phyloP scores from a whole-genome alignment of 2,113 vertebrate species.

The Catharus fuscescens region DNA sequence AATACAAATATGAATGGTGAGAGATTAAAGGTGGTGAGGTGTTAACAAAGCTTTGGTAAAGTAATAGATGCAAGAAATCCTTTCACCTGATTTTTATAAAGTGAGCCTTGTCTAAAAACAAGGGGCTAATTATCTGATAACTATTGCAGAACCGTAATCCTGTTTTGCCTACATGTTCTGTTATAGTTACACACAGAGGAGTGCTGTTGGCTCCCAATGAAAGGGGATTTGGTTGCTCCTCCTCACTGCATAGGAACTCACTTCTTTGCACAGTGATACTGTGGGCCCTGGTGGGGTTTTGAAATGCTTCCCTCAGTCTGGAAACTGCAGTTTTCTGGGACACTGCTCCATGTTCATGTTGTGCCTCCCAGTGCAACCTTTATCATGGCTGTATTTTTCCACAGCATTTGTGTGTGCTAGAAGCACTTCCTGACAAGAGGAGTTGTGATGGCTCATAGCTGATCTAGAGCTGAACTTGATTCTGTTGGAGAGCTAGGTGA shows the following conservation, averaged over 20 bases:
- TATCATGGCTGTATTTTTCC: background rate
- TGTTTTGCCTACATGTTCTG: background rate
- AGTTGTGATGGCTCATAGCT: background rate
- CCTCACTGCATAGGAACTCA: background rate
- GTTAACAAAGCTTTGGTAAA: slow-evolving; percentile 29
- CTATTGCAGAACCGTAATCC: slow-evolving; percentile 8
- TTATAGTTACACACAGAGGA: background rate
- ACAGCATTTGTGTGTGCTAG: background rate
- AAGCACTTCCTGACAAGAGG: slow-evolving; percentile 1
- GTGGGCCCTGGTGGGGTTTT: background rate
- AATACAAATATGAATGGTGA: slow-evolving; percentile 37
- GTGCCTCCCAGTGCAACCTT: background rate
- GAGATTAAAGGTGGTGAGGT: slow-evolving; percentile 25
- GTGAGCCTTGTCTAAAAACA: background rate
- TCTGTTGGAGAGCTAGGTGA: background rate
- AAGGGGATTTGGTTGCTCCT: background rate
- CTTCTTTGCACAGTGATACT: background rate
- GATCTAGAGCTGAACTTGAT: background rate
- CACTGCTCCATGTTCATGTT: background rate
- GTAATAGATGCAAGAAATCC: slow-evolving; percentile 17
- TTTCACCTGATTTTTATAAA: slow-evolving; percentile 22
- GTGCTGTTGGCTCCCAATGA: background rate
- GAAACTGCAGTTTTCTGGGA: background rate
- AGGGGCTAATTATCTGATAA: slow-evolving; percentile 30
- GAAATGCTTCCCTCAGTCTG: background rate